phyloP scores from a whole-genome alignment of 2,888 invertebrate species.

The Melipona bicolor region DNA sequence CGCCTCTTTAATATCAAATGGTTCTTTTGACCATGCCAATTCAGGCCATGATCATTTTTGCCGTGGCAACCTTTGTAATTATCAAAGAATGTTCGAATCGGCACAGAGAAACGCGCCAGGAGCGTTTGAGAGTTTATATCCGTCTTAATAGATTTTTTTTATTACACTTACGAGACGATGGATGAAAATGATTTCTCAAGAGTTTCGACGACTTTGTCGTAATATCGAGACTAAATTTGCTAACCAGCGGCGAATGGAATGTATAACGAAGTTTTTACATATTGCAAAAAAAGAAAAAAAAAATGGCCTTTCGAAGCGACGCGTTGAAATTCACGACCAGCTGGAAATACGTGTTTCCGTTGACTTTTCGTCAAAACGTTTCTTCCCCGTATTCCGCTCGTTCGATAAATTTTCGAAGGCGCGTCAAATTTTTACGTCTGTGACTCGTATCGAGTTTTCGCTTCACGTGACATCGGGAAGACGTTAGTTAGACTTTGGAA shows the following conservation, averaged over 20 bases:
- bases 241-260: conserved; percentile 23
- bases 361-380: not conserved
- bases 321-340: conserved; percentile 8
- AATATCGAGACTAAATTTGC: conserved; percentile 35
- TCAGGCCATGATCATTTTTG: not conserved
- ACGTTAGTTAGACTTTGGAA: not conserved
- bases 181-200: not conserved
- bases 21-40: too few species aligned
- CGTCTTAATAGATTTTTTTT: too few species aligned
- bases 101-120: too few species aligned
- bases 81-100: too few species aligned
- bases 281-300: conserved; percentile 28
- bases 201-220: not conserved
- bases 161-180: not conserved
- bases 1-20: not conserved
- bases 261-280: conserved; percentile 61
- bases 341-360: not conserved
- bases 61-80: not conserved
- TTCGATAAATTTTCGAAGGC: not conserved
- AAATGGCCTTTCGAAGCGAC: not conserved
- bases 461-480: too few species aligned
- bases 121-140: too few species aligned
- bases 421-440: not conserved
- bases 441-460: not conserved
- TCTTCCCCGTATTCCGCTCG: not conserved